A percentile compares a stretch with the other conserved stretches of the same genome.
Conservation (phyloP, 2,113 vertebrate species). For the Nycticebus coucang region DNA sequence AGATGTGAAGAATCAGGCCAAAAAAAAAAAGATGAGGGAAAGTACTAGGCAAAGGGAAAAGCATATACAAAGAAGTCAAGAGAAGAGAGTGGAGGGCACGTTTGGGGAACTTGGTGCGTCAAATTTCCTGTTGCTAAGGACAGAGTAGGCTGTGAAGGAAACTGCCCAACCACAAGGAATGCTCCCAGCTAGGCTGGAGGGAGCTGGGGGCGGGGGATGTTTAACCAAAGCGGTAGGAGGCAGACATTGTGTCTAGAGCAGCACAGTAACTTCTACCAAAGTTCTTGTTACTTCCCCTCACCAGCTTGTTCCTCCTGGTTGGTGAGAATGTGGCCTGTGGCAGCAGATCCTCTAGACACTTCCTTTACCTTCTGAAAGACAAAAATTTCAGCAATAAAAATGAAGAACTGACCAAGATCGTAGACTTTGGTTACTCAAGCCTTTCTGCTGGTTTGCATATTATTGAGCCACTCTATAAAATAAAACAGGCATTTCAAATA, state of each 20-base stretch:
- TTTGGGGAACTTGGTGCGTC: background rate
- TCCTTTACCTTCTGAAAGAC: conserved; percentile 59
- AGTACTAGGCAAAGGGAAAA: background rate
- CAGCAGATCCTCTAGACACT: conserved; percentile 53
- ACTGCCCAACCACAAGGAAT: background rate
- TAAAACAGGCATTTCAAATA: background rate
- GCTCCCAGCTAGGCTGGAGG: background rate
- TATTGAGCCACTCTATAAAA: background rate
- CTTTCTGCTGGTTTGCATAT: background rate
- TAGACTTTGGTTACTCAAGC: background rate
- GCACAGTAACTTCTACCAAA: background rate
- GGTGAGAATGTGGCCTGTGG: conserved; percentile 3
- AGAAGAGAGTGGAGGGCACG: background rate
- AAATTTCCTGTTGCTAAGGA: background rate
- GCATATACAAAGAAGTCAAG: background rate
- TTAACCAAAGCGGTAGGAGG: background rate
- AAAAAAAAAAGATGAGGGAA: background rate
- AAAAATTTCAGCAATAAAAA: conserved; percentile 60
- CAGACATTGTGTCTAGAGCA: background rate
- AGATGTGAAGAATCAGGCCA: background rate
- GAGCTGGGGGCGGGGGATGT: background rate
- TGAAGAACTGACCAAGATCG: conserved; percentile 41
- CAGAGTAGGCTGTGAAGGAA: no score
- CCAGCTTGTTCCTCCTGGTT: background rate
- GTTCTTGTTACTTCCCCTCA: conserved; percentile 38